Evolutionary conservation across 2,113 vertebrate species (phyloP), one percentile per base, ranked within the genome.

Genomic region (Sylvietta virens): DNA sequence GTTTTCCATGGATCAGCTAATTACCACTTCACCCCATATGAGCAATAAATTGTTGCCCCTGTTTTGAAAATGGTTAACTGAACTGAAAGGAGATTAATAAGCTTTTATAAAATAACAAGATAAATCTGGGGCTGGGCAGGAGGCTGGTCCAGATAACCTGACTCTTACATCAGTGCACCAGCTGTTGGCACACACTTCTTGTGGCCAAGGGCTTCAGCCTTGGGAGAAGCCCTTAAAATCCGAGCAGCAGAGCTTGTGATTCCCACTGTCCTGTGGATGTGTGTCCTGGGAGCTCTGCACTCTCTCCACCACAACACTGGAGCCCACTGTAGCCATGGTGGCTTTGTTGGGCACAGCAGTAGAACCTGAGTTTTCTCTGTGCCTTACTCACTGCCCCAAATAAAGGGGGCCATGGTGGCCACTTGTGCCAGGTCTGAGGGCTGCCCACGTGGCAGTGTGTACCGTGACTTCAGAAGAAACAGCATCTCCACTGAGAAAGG

Each of bases 61-160:
- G 33, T 86, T 92, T 95, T 72, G 61, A 71, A 94, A 93, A 72
- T 72, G 48, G 88, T 76, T 90, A 79, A 84, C 51, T 48, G 64
- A 88, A 78, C 26, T 42, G 82, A 76, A 81, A 64, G 61, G 80
- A 84, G 17, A 26, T 71, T 93, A 81, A 95, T 91, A 81, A 87
- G 57, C 67, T 50, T 11, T 27, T 66, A 21, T 64, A 64, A 83
- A 81, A 90, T 42, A n/a, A 37, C 40, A 66, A 18, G 53, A 42
- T 66, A 74, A 88, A 80, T 54, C 45, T 77, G 62, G n/a, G 30
- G 1, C 37, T 89, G 57, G 37, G 45, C n/a, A 64, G 61, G 48
- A 85, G n/a, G 53, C 37, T 95, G 53, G 77, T 76, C 48, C 40
- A 24, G 73, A 77, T 30, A 81, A 67, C n/a, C 37, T 71, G 40